Conservation (phyloP, 2,888 invertebrate species). For the Watsonalla cultraria region DNA sequence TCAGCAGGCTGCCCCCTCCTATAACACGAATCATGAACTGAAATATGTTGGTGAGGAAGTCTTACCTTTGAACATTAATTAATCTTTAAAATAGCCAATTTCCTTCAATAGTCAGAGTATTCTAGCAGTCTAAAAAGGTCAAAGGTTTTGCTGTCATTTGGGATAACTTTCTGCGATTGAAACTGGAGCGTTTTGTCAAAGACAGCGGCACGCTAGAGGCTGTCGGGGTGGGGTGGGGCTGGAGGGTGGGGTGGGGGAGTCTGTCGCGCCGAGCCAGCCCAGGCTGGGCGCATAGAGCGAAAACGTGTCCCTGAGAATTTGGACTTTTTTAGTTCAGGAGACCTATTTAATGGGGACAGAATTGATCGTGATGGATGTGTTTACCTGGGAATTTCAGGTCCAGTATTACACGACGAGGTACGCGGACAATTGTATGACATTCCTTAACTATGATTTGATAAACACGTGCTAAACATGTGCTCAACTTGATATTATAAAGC, state of each 20-base stretch:
- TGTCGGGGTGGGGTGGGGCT: constrained; percentile 24
- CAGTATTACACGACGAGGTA: too few relatives aligned
- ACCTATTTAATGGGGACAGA: neutral
- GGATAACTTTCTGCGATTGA: constrained; percentile 14
- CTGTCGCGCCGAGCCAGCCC: constrained; percentile 36
- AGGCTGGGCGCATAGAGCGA: constrained; percentile 42
- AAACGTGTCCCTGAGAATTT: constrained; percentile 44
- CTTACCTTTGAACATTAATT: neutral
- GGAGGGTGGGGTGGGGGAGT: constrained; percentile 19
- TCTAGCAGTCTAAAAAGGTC: constrained; percentile 23
- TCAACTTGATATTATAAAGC: too few relatives aligned
- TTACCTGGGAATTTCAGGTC: constrained; percentile 9
- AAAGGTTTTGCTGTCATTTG: constrained; percentile 18
- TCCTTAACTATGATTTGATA: too few relatives aligned
- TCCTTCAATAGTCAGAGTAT: neutral
- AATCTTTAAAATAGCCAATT: neutral
- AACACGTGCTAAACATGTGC: too few relatives aligned
- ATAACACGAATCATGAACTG: too few relatives aligned
- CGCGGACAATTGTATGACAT: too few relatives aligned
- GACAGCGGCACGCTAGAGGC: constrained; percentile 31
- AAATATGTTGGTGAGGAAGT: too few relatives aligned
- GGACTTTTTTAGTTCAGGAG: constrained; percentile 24
- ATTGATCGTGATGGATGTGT: neutral
- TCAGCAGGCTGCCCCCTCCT: too few relatives aligned
- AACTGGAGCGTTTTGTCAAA: constrained; percentile 39